Conservation (phyloP, 2,797 vertebrate species). For the Sorex maritimensis region DNA sequence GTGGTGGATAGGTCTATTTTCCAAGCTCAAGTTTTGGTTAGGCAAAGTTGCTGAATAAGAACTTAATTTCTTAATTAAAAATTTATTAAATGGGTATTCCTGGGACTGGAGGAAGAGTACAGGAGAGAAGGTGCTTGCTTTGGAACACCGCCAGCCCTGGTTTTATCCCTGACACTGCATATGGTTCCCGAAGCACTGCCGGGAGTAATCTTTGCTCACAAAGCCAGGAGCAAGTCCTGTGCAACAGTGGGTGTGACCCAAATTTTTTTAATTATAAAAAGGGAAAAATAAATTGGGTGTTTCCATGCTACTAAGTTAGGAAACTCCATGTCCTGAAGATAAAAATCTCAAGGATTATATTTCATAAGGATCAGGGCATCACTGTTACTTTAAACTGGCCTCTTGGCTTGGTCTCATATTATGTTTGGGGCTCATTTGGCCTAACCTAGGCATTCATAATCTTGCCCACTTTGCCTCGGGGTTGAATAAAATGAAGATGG, state of each 20-base stretch:
- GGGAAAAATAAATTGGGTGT: slow-evolving; percentile 24
- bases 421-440: slow-evolving; percentile 30
- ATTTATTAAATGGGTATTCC: too few relatives aligned
- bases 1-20: background rate
- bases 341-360: slow-evolving; percentile 42
- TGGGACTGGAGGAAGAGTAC: too few relatives aligned
- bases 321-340: slow-evolving; percentile 58
- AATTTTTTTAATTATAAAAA: background rate
- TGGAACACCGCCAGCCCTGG: too few relatives aligned
- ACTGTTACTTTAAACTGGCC: background rate
- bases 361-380: slow-evolving; percentile 46
- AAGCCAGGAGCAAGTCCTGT: too few relatives aligned
- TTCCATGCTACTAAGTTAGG: slow-evolving; percentile 50
- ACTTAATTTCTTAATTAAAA: background rate
- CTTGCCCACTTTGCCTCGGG: slow-evolving; percentile 48
- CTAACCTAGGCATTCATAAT: slow-evolving; percentile 17
- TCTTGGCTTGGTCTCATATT: slow-evolving; percentile 18
- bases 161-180: too few relatives aligned
- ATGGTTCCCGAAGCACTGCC: too few relatives aligned
- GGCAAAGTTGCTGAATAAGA: background rate
- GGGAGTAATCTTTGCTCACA: too few relatives aligned
- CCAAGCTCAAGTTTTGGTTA: slow-evolving; percentile 36
- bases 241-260: background rate
- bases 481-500: slow-evolving; percentile 29
- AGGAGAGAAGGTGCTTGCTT: too few relatives aligned